These are phyloP conservation scores for Mastigias papua DNA, from an alignment of 30 jellyfish, hydroid and myxozoan genomes.

Conservation along the genomic window DNA sequence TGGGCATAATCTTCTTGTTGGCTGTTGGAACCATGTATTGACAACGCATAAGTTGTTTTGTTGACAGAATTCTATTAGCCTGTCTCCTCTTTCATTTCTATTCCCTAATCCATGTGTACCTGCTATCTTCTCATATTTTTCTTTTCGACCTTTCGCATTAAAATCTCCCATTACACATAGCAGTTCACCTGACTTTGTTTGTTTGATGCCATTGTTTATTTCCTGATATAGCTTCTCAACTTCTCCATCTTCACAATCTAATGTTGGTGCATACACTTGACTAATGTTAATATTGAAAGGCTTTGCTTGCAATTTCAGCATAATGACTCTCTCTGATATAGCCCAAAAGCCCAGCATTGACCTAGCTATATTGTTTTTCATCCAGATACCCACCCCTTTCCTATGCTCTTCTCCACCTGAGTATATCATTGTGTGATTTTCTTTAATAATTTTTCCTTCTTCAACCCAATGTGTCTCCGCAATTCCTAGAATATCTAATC, in stretches of 20 bases:
- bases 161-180: conserved; percentile 44
- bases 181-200: conserved; percentile 30
- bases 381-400: neutral
- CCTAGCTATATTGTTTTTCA: neutral
- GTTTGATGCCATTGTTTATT: conserved; percentile 6
- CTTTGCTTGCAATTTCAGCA: conserved; percentile 15
- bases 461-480: conserved; percentile 4
- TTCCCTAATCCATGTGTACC: too few species aligned
- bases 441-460: neutral
- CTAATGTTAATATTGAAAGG: conserved; percentile 12
- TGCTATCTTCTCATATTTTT: neutral
- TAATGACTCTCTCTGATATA: conserved; percentile 10
- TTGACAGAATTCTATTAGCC: neutral
- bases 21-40: conserved; percentile 32
- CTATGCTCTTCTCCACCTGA: neutral
- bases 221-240: conserved; percentile 16
- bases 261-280: conserved; percentile 44
- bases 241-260: conserved; percentile 34
- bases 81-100: conserved; percentile 38
- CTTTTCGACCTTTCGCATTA: conserved; percentile 33
- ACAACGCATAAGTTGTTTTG: neutral
- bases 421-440: too few species aligned
- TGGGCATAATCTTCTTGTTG: conserved; percentile 14
- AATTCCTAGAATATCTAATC: conserved; percentile 20
- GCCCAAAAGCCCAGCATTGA: conserved; percentile 27